These are phyloP conservation scores for Tetragonula clypearis DNA, from an alignment of 1,140 invertebrate genomes.

Conservation along the genomic window DNA sequence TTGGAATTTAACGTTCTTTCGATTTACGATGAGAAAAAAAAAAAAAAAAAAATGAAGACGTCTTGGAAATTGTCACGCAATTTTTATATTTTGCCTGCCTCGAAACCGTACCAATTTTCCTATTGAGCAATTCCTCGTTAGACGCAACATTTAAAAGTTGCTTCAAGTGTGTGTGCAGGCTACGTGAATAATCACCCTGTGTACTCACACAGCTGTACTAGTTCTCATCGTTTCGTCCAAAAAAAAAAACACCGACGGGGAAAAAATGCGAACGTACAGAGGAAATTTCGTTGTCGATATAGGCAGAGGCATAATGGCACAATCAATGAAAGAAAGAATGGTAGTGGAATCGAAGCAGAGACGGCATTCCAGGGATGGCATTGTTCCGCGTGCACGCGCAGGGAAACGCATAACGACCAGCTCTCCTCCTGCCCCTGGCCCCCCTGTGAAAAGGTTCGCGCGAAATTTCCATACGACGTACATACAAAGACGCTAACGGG, in stretches of 20 bases:
- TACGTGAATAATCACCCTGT: too few relatives aligned
- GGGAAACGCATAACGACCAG: slow-evolving; percentile 39
- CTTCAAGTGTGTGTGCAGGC: too few relatives aligned
- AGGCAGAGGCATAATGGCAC: neutral
- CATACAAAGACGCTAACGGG: slow-evolving; percentile 54
- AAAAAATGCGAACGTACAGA: neutral
- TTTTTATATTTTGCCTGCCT: too few relatives aligned
- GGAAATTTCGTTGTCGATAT: neutral
- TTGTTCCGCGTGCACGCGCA: neutral
- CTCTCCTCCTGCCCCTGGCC: neutral
- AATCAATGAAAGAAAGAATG: neutral
- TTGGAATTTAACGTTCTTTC: too few relatives aligned
- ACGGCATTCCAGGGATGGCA: neutral
- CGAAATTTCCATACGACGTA: slow-evolving; percentile 40
- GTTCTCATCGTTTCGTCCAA: neutral
- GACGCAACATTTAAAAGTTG: too few relatives aligned
- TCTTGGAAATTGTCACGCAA: too few relatives aligned
- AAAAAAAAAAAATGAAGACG: too few relatives aligned
- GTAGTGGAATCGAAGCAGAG: neutral
- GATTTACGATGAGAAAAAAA: too few relatives aligned
- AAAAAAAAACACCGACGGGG: neutral
- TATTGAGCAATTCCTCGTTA: too few relatives aligned
- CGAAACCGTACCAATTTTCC: too few relatives aligned
- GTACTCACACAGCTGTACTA: too few relatives aligned
- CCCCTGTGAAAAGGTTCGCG: neutral